Evolutionary conservation across 2,113 vertebrate genomes (phyloP).

Genomic region (Passer montanus): DNA sequence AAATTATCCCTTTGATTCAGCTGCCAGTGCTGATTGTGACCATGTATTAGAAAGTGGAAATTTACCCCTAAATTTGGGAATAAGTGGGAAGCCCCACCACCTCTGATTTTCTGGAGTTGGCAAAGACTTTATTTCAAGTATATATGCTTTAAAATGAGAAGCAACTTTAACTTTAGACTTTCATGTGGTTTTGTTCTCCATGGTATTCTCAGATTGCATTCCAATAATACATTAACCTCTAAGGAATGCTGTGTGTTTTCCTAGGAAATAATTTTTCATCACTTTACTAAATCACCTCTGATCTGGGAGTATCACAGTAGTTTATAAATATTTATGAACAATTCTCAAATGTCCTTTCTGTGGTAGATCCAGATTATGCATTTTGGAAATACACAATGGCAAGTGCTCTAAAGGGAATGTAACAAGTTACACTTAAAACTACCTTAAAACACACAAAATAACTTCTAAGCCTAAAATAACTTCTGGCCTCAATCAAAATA

Average conservation of each 20-base stretch:
- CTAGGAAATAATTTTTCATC: background rate
- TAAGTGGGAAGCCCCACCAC: background rate
- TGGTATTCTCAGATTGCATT: background rate
- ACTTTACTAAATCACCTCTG: background rate
- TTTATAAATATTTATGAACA: constrained; percentile 21
- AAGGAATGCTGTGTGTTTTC: background rate
- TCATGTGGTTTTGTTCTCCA: background rate
- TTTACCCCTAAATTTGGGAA: background rate
- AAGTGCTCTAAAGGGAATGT: background rate
- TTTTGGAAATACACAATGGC: background rate
- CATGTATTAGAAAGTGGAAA: background rate
- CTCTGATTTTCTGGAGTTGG: background rate
- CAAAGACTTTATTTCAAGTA: background rate
- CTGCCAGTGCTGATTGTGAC: background rate
- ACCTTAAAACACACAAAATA: background rate
- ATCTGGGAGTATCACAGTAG: background rate
- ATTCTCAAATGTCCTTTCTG: background rate
- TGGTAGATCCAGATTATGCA: background rate
- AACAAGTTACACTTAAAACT: background rate
- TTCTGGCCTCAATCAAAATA: background rate
- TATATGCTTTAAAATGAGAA: background rate
- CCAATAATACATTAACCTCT: background rate
- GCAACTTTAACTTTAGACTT: background rate
- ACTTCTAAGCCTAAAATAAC: background rate
- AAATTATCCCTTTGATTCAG: background rate